phyloP scores from a whole-genome alignment of 2,888 invertebrate species.

The Napeogenes sylphis region DNA sequence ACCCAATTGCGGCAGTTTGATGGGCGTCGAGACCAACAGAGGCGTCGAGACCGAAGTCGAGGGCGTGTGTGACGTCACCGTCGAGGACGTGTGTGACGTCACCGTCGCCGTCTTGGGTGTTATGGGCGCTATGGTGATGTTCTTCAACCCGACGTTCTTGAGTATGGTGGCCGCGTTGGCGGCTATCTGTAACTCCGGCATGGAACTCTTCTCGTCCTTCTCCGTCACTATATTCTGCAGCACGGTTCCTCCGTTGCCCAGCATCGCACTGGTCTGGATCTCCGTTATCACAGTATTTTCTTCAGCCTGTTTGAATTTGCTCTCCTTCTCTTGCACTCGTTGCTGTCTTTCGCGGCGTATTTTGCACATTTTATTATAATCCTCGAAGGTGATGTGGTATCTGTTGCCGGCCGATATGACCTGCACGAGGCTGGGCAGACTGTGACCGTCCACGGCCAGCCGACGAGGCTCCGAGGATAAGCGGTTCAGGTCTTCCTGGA shows the following conservation, averaged over 20 bases:
- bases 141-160: conserved; percentile 70
- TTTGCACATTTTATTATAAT: conserved; percentile 88
- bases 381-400: conserved; percentile 86
- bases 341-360: conserved; percentile 82
- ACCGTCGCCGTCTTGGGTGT: conserved; percentile 62
- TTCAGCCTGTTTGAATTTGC: conserved; percentile 33
- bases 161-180: conserved; percentile 65
- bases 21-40: conserved; percentile 50
- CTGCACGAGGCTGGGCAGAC: conserved; percentile 82
- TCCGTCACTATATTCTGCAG: conserved; percentile 49
- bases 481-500: conserved; percentile 63
- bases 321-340: conserved; percentile 70
- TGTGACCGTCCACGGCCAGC: conserved; percentile 77
- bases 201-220: conserved; percentile 46
- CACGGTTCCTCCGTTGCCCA: conserved; percentile 64
- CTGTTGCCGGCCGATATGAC: conserved; percentile 87
- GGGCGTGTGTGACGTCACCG: conserved; percentile 45
- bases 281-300: conserved; percentile 57
- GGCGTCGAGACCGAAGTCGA: conserved; percentile 49
- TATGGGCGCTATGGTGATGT: conserved; percentile 72
- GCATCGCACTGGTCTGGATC: conserved; percentile 58
- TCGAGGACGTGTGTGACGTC: conserved; percentile 52
- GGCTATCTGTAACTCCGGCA: conserved; percentile 48
- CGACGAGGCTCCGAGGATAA: conserved; percentile 71
- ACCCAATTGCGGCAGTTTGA: conserved; percentile 56